Evolutionary conservation across 1,140 invertebrate genomes (phyloP).

Genomic region (Trichonephila inaurata): DNA sequence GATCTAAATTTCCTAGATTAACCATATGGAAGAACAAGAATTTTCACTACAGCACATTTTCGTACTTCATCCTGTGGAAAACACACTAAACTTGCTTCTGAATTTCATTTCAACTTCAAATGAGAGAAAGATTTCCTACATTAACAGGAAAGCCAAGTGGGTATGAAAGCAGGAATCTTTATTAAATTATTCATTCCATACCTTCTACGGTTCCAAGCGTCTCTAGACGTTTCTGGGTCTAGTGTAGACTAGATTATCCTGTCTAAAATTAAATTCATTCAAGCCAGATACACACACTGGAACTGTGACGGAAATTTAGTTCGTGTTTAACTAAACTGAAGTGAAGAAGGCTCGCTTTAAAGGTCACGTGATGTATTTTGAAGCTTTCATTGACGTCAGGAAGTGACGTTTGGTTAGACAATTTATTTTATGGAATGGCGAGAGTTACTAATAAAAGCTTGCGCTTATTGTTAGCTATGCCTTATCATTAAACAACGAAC

Average conservation of each 20-base stretch:
- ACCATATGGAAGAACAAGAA: too few relatives aligned
- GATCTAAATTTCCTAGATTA: too few relatives aligned
- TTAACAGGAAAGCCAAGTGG: background rate
- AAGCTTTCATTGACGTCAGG: background rate
- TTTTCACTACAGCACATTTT: too few relatives aligned
- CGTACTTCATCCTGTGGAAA: background rate
- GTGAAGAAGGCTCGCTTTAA: conserved; percentile 10
- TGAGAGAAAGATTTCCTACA: background rate
- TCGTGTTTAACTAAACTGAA: conserved; percentile 3
- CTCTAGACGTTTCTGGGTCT: background rate
- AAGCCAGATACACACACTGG: background rate
- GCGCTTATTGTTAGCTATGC: background rate
- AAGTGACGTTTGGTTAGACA: background rate
- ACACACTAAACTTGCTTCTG: background rate
- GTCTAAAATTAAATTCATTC: conserved; percentile 14
- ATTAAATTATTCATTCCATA: conserved; percentile 19
- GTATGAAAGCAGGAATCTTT: conserved; percentile 35
- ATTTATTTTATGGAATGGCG: background rate
- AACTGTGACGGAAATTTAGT: conserved; percentile 21
- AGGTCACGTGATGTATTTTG: background rate
- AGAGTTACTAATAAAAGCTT: background rate
- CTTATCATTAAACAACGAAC: too few relatives aligned
- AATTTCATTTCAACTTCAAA: background rate
- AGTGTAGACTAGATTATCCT: background rate
- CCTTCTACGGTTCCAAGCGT: background rate